These are phyloP conservation scores for Nematolebias whitei DNA, from an alignment of 2,113 vertebrate species.

Conservation along the genomic window DNA sequence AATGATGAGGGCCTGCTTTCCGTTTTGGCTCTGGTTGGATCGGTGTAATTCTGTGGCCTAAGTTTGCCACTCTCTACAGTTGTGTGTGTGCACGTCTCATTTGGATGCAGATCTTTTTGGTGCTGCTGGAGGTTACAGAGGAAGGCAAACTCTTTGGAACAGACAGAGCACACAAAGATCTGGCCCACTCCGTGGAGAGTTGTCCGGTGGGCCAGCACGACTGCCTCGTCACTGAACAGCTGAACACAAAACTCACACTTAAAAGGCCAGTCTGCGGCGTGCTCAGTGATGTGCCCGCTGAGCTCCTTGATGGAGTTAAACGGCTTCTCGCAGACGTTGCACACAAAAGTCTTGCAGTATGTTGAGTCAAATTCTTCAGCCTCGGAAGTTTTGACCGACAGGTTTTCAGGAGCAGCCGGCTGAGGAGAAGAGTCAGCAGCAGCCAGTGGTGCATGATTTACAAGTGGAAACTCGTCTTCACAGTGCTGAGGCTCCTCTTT, in stretches of 20 bases:
- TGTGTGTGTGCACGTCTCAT: constrained; percentile 87
- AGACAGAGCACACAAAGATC: constrained; percentile 92
- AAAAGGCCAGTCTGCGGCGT: constrained; percentile 93
- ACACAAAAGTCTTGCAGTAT: constrained; percentile 92
- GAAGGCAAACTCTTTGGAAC: constrained; percentile 98
- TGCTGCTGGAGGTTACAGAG: constrained; percentile 97
- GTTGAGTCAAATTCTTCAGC: constrained; percentile 65
- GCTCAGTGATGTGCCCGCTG: constrained; percentile 87
- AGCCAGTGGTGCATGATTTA: constrained; percentile 24
- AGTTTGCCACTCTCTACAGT: constrained; percentile 91
- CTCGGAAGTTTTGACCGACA: constrained; percentile 39
- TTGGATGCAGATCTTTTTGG: constrained; percentile 94
- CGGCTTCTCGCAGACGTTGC: constrained; percentile 94
- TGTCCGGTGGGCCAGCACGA: constrained; percentile 90
- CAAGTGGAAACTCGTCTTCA: constrained; percentile 19
- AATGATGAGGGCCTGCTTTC: constrained; percentile 61
- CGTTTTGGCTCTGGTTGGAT: constrained; percentile 81
- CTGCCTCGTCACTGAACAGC: constrained; percentile 86
- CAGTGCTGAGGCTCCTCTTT: constrained; percentile 64
- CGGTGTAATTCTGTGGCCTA: constrained; percentile 96
- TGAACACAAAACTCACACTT: constrained; percentile 99
- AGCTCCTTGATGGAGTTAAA: constrained; percentile 96
- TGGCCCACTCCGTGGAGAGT: constrained; percentile 92
- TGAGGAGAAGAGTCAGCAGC: constrained; percentile 28
- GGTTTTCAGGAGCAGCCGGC: constrained; percentile 38